Base-by-base conservation (phyloP, 2,797 vertebrate species). In the Cygnus olor region DNA sequence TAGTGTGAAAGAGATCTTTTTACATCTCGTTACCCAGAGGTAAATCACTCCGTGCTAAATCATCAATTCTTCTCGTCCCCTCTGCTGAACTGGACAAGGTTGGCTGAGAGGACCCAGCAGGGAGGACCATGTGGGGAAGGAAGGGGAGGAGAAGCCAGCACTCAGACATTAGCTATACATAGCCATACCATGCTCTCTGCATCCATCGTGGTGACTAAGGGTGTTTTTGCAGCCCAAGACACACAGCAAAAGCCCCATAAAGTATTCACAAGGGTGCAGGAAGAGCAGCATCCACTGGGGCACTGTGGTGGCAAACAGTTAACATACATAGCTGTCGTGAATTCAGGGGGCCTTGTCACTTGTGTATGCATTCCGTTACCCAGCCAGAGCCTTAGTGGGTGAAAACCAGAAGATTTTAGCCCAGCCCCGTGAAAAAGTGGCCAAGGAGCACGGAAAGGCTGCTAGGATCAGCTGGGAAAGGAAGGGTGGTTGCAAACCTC, bases 121-220 rank as follows among this genome's bases (percentile, higher is more conserved):
- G 49, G 11, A 73, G 6, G 10, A 89, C 51, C 34, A 40, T 0
- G 1, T 42, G 54, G 53, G 56, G 28, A 93, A 85, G 34, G 76
- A 82, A 2, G 14, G 24, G 45, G 19, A 76, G 36, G 28, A 71
- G 40, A 91, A 81, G 34, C 11, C 4, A 9, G 25, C 20, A 57
- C 22, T 0, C 2, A 69, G 61, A 34, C 0, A 0, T 15, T 3
- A 1, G 10, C 58, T 44, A 57, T 8, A 13, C 49, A 14, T 3
- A 1, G 10, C 58, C 40, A 57, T 8, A 13, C 49, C 36, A 45
- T 6, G 21, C 32, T 61, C 36, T 69, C 54, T 69, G 47, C 27
- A 32, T 65, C 44, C 28, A 10, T 68, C 2, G 0, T 2, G 5
- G 18, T 28, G 21, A 17, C 58, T 4, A 1, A 34, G 38, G 36